These are phyloP conservation scores for Ailuropoda melanoleuca DNA, from an alignment of 2,113 vertebrate genomes.

Conservation along the genomic window DNA sequence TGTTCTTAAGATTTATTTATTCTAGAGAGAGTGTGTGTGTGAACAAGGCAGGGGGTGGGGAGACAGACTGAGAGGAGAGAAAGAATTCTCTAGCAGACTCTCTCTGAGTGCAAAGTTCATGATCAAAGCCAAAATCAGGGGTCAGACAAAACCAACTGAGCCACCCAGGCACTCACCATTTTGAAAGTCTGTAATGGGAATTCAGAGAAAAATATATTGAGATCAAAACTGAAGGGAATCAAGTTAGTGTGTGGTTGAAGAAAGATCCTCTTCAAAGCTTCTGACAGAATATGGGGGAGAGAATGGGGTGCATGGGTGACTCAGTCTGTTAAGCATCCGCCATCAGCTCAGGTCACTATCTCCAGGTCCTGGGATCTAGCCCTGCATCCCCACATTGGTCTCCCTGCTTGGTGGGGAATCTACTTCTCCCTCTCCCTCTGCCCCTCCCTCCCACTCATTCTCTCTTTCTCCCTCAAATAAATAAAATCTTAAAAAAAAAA, in stretches of 20 bases:
- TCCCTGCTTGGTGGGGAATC: background rate
- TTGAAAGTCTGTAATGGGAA: background rate
- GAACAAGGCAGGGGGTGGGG: background rate
- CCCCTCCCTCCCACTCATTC: background rate
- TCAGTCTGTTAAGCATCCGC: background rate
- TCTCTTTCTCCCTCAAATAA: background rate
- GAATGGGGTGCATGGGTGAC: background rate
- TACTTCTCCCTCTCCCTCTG: background rate
- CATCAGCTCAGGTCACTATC: background rate
- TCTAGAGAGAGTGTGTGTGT: background rate
- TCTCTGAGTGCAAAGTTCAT: background rate
- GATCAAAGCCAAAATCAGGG: background rate
- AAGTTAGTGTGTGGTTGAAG: background rate
- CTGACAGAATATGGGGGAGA: background rate
- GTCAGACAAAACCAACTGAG: background rate
- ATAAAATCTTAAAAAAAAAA: background rate
- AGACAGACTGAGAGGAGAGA: background rate
- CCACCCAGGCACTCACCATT: background rate
- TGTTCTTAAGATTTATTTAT: background rate
- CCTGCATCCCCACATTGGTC: no score
- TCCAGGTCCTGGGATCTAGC: background rate
- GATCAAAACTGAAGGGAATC: background rate
- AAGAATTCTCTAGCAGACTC: background rate
- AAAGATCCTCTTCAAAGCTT: background rate
- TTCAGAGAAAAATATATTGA: background rate